Evolutionary conservation across 2,113 vertebrate species (phyloP).

Genomic region (Megaceryle torquata): DNA sequence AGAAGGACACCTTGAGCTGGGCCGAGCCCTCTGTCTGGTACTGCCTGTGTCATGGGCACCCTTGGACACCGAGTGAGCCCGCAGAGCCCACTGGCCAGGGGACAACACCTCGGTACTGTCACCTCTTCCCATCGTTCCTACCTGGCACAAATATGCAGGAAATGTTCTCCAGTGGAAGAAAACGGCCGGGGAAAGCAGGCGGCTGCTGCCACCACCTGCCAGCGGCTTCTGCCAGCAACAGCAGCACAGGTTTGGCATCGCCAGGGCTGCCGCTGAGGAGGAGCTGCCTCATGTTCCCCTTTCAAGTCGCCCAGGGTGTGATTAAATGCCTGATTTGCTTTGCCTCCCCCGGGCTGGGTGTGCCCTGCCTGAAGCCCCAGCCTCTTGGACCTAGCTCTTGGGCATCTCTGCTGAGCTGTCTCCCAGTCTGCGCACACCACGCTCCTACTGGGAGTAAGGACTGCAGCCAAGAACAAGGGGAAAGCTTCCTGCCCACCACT

Average conservation of each 20-base stretch:
- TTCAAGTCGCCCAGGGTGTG: not conserved
- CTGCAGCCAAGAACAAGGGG: not conserved
- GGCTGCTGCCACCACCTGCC: not conserved
- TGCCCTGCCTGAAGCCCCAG: no score
- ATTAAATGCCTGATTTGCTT: not conserved
- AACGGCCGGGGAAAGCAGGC: not conserved
- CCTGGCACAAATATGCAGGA: not conserved
- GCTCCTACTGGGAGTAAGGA: not conserved
- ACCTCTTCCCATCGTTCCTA: not conserved
- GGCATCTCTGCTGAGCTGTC: not conserved
- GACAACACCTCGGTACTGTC: accelerated
- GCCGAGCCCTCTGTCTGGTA: not conserved
- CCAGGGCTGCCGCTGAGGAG: not conserved
- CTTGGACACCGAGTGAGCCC: accelerated
- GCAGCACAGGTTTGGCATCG: accelerated
- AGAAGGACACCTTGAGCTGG: not conserved
- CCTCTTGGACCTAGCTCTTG: not conserved
- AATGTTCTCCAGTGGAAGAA: not conserved
- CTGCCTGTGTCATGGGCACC: not conserved
- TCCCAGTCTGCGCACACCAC: not conserved
- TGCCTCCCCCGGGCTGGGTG: not conserved
- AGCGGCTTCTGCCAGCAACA: not conserved
- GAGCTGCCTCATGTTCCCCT: not conserved
- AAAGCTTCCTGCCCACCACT: not conserved
- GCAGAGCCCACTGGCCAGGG: not conserved